A percentile compares a stretch with the other conserved stretches of the same genome.
Evolutionary conservation across 30 jellyfish, hydroid and myxozoan genomes (phyloP).

Genomic region (Aurelia aurita complex sp. Pacific): DNA sequence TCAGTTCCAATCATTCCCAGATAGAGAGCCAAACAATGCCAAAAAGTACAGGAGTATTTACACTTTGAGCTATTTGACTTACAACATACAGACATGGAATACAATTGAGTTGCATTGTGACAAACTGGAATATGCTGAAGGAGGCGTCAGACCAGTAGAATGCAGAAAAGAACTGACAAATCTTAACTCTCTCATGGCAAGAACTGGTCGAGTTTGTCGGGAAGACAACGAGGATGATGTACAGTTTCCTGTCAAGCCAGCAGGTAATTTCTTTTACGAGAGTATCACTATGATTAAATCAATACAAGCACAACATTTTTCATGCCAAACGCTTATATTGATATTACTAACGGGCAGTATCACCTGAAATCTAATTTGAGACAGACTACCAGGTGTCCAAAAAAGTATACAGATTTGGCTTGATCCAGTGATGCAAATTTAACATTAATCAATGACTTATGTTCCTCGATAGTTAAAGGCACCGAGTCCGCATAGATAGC

Average conservation of each 20-base stretch:
- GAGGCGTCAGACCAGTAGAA: constrained; percentile 31
- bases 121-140: constrained; percentile 24
- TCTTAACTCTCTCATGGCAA: constrained; percentile 10
- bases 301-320: too few species aligned
- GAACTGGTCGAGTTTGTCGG: constrained; percentile 2
- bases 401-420: too few species aligned
- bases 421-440: too few species aligned
- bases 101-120: constrained; percentile 18
- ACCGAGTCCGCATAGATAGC: too few species aligned
- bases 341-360: too few species aligned
- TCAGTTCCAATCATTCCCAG: constrained; percentile 8
- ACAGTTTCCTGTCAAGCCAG: neutral
- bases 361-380: too few species aligned
- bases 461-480: too few species aligned
- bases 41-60: constrained; percentile 11
- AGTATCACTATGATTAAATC: too few species aligned
- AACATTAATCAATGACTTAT: too few species aligned
- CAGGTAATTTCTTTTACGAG: neutral
- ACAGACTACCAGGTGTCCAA: too few species aligned
- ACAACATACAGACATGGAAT: constrained; percentile 26
- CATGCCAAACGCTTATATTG: too few species aligned
- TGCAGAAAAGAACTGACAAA: constrained; percentile 22
- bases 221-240: constrained; percentile 4
- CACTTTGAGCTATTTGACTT: constrained; percentile 27
- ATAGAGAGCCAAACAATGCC: neutral